These are phyloP conservation scores for Melangyna quadrimaculata DNA, from an alignment of 2,888 invertebrate species.

Conservation along the genomic window DNA sequence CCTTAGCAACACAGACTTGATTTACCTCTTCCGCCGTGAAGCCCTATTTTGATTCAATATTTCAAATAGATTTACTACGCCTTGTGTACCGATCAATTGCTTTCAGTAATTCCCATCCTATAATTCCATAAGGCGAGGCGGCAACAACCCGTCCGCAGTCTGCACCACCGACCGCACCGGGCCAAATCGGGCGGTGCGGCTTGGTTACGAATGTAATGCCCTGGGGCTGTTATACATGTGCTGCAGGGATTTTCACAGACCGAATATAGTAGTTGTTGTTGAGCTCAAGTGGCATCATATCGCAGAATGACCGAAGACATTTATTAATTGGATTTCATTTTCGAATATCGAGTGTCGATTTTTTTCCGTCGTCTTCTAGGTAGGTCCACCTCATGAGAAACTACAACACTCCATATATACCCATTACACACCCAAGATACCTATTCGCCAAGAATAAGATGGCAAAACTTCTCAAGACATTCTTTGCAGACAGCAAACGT, in stretches of 20 bases:
- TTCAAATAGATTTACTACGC: constrained; percentile 64
- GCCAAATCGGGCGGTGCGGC: not conserved
- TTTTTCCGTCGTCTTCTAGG: constrained; percentile 13
- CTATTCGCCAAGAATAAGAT: constrained; percentile 19
- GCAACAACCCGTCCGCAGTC: not conserved
- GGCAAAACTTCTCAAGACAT: constrained; percentile 22
- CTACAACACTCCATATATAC: not conserved
- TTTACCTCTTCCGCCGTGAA: constrained; percentile 59
- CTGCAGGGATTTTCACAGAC: constrained; percentile 37
- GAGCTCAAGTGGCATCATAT: constrained; percentile 60
- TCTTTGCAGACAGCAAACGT: constrained; percentile 28
- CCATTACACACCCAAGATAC: constrained; percentile 16
- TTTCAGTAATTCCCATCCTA: constrained; percentile 56
- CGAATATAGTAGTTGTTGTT: too few relatives aligned
- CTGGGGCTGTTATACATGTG: constrained; percentile 35
- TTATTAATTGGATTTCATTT: constrained; percentile 71
- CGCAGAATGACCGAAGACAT: constrained; percentile 66
- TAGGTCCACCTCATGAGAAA: constrained; percentile 13
- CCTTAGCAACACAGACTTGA: constrained; percentile 8
- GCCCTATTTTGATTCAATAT: constrained; percentile 68
- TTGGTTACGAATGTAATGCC: constrained; percentile 11
- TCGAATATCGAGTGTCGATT: constrained; percentile 66
- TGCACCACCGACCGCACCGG: too few relatives aligned
- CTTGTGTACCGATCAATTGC: constrained; percentile 63
- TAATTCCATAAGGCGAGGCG: constrained; percentile 35